Conservation (phyloP, 2,797 vertebrate species). For the Crenichthys baileyi region DNA sequence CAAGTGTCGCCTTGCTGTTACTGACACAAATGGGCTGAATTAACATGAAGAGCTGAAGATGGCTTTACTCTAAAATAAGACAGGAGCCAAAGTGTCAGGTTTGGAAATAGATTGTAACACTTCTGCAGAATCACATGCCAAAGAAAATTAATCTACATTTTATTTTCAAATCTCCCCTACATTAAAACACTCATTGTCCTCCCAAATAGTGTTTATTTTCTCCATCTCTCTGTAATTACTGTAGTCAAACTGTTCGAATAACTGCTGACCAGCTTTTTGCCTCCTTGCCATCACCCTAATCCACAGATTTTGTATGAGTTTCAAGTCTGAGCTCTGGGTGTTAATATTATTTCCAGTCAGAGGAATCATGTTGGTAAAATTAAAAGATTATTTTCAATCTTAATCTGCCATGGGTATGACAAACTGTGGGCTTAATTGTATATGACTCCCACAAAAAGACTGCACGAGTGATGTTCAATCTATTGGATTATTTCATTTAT, state of each 20-base stretch:
- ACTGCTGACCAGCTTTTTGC: too few relatives aligned
- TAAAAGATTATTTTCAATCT: background rate
- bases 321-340: background rate
- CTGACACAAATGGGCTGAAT: slow-evolving; percentile 22
- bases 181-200: background rate
- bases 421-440: background rate
- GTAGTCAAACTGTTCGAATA: too few relatives aligned
- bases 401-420: background rate
- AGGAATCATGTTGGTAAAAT: background rate
- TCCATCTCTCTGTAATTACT: background rate
- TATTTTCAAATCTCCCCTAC: background rate
- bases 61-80: slow-evolving; percentile 38
- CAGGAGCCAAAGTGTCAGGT: slow-evolving; percentile 14
- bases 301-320: background rate
- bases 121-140: background rate
- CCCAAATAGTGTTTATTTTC: background rate
- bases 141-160: background rate
- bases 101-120: background rate
- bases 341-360: background rate
- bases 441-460: background rate
- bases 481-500: background rate
- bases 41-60: slow-evolving; percentile 19
- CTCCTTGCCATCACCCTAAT: too few relatives aligned
- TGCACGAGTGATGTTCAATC: background rate
- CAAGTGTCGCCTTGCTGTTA: slow-evolving; percentile 34